Percentiles rank a stretch among this genome's conserved stretches.
phyloP scores from a whole-genome alignment of 2,113 vertebrate genomes.

The Coreoperca whiteheadi region DNA sequence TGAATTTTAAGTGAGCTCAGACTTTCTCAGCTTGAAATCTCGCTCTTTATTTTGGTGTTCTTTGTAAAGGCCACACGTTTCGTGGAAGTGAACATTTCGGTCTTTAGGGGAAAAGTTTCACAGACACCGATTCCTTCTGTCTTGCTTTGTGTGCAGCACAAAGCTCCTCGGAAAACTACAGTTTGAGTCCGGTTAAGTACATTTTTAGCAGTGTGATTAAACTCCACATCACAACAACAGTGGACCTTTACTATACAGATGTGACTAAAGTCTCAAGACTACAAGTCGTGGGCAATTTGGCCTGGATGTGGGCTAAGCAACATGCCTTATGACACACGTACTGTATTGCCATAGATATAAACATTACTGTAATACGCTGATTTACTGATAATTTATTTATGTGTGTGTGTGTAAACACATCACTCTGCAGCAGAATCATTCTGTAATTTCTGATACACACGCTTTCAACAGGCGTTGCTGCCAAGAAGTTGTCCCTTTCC shows the following conservation, averaged over 20 bases:
- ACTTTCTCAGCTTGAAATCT: slow-evolving; percentile 1
- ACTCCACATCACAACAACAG: background rate
- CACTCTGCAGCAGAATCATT: background rate
- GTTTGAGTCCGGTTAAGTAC: background rate
- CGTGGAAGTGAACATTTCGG: background rate
- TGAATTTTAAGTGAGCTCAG: slow-evolving; percentile 28
- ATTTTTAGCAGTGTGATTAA: slow-evolving; percentile 6
- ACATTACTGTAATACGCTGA: background rate
- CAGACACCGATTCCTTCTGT: background rate
- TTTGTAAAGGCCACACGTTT: slow-evolving; percentile 9
- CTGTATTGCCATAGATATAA: background rate
- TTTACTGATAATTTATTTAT: background rate
- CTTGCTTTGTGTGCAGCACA: background rate
- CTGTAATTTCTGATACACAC: background rate
- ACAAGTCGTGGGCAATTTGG: no score
- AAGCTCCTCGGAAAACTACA: background rate
- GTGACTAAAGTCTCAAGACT: no score
- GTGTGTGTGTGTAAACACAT: background rate
- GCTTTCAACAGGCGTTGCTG: background rate
- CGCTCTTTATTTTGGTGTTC: slow-evolving; percentile 4
- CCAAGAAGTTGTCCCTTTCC: background rate
- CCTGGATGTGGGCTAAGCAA: no score
- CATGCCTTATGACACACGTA: no score
- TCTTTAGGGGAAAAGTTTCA: slow-evolving; percentile 1
- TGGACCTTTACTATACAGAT: background rate